phyloP scores from a whole-genome alignment of 2,113 vertebrate genomes.

The Dinomys branickii region DNA sequence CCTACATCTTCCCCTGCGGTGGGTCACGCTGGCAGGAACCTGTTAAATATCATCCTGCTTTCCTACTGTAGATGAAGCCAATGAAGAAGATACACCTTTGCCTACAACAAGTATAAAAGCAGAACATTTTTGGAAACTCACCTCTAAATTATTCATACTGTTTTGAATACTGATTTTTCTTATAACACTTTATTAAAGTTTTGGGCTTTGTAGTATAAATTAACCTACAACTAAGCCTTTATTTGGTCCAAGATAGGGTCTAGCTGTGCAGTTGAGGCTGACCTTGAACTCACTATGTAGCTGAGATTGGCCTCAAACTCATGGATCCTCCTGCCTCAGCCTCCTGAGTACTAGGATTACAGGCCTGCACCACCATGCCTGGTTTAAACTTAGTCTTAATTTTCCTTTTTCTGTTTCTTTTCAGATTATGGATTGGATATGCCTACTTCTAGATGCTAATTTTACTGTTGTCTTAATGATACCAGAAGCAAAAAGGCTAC shows the following conservation, averaged over 20 bases:
- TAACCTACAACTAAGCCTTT: slow-evolving; percentile 23
- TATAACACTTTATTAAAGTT: neutral
- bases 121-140: neutral
- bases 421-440: slow-evolving; percentile 97
- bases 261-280: neutral
- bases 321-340: no score
- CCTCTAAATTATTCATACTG: neutral
- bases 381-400: neutral
- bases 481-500: slow-evolving; percentile 91
- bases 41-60: neutral
- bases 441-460: slow-evolving; percentile 94
- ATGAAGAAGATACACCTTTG: neutral
- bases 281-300: no score
- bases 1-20: no score
- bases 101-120: neutral
- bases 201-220: neutral
- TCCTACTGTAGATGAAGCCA: neutral
- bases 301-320: no score
- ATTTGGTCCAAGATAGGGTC: no score
- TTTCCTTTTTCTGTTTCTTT: slow-evolving; percentile 53
- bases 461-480: slow-evolving; percentile 96
- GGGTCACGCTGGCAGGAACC: neutral
- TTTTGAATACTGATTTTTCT: neutral
- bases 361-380: no score
- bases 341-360: neutral